Conservation (phyloP, 1,140 invertebrate genomes). For the Metopolophium dirhodum region DNA sequence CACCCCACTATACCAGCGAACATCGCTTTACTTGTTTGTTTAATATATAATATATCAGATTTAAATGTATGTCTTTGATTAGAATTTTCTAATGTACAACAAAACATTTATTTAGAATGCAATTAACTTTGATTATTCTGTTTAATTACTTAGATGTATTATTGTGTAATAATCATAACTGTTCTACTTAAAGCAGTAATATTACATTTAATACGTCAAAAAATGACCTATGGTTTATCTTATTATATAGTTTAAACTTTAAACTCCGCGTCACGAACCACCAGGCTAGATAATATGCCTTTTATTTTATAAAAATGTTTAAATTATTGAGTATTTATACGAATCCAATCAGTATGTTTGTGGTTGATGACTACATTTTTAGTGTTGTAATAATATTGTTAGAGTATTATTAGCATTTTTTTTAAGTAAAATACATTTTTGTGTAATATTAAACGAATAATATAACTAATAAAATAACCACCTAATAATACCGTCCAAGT, state of each 20-base stretch:
- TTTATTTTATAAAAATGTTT: not conserved
- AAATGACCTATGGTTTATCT: not conserved
- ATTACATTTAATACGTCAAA: not conserved
- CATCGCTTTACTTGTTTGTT: not conserved
- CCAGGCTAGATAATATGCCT: not conserved
- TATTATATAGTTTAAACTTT: conserved; percentile 4
- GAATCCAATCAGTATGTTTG: not conserved
- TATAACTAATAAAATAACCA: not conserved
- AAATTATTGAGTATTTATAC: not conserved
- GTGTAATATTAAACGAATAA: not conserved
- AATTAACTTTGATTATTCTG: conserved; percentile 11
- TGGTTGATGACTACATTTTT: not conserved
- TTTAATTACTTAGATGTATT: not conserved
- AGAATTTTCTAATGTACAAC: not conserved
- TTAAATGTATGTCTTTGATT: not conserved
- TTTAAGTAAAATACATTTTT: not conserved
- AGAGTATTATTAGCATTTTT: not conserved
- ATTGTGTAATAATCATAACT: not conserved
- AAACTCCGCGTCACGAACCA: not conserved
- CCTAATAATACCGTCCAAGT: not conserved
- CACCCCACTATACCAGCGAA: not conserved
- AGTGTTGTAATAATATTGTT: not conserved
- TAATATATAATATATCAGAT: not conserved
- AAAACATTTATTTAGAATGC: conserved; percentile 6
- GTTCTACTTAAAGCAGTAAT: conserved; percentile 3